phyloP scores from a whole-genome alignment of 1,140 invertebrate species.

The Linepithema humile region DNA sequence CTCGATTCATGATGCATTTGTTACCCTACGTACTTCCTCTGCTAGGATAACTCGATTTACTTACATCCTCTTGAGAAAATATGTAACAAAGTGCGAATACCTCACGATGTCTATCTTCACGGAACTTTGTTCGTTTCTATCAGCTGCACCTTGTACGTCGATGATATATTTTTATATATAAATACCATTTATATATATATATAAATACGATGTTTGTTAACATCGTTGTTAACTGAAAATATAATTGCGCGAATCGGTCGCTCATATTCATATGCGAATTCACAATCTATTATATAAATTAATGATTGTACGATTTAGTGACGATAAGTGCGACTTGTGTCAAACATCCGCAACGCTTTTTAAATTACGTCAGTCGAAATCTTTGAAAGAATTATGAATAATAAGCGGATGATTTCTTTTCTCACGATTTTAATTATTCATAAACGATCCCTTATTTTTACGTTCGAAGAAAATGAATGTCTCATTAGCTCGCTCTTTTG shows the following conservation, averaged over 20 bases:
- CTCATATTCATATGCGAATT: not conserved
- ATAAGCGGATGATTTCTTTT: conserved; percentile 19
- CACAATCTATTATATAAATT: not conserved
- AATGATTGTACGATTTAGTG: conserved; percentile 10
- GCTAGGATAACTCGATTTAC: conserved; percentile 13
- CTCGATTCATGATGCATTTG: conserved; percentile 48
- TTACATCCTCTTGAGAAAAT: conserved; percentile 10
- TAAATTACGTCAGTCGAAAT: not conserved
- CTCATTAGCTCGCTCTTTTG: conserved; percentile 22
- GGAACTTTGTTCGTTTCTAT: conserved; percentile 8
- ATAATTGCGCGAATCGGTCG: not conserved
- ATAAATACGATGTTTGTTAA: conserved; percentile 5
- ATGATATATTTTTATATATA: conserved; percentile 55
- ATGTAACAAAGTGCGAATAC: not conserved
- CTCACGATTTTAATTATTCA: conserved; percentile 17
- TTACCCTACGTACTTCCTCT: conserved; percentile 69
- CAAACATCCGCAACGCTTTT: not conserved
- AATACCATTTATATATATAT: conserved; percentile 13
- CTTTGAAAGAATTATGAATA: conserved; percentile 10
- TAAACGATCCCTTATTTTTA: conserved; percentile 17
- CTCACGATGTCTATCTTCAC: not conserved
- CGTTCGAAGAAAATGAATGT: conserved; percentile 67
- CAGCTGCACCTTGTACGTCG: conserved; percentile 1
- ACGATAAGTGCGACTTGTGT: not conserved
- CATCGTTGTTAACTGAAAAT: not conserved